Evolutionary conservation across 1,140 invertebrate genomes (phyloP).

Genomic region (Papilio xuthus): DNA sequence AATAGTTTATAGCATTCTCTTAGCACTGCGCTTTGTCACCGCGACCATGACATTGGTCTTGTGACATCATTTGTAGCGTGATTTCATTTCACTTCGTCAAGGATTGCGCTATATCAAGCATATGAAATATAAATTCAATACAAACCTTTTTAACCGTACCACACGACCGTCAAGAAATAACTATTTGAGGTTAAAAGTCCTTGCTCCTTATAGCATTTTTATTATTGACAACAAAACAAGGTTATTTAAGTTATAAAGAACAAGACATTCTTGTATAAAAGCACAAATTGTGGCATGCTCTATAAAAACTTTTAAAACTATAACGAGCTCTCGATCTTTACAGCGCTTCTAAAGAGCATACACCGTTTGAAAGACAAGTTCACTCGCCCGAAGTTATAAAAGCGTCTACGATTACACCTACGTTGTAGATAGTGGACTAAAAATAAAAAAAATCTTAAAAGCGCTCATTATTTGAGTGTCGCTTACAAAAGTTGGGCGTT

Average conservation of each 20-base stretch:
- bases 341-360: constrained; percentile 29
- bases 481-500: constrained; percentile 41
- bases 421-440: constrained; percentile 41
- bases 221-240: not conserved
- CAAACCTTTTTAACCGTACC: constrained; percentile 1
- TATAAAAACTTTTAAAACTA: constrained; percentile 11
- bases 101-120: constrained; percentile 33
- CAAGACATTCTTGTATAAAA: not conserved
- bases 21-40: constrained; percentile 5
- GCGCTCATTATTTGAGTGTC: constrained; percentile 48
- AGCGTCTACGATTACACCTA: constrained; percentile 39
- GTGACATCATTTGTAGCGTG: constrained; percentile 49
- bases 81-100: constrained; percentile 49
- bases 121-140: constrained; percentile 1
- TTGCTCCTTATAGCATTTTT: not conserved
- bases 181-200: constrained; percentile 1
- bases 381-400: constrained; percentile 37
- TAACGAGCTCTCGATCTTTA: constrained; percentile 28
- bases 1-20: constrained; percentile 24
- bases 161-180: not conserved
- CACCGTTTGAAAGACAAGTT: constrained; percentile 30
- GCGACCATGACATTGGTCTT: constrained; percentile 54
- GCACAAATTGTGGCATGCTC: not conserved
- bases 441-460: constrained; percentile 49
- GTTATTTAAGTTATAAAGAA: constrained; percentile 1